Conservation (phyloP, 2,888 invertebrate genomes). For the Conus canariensis region DNA sequence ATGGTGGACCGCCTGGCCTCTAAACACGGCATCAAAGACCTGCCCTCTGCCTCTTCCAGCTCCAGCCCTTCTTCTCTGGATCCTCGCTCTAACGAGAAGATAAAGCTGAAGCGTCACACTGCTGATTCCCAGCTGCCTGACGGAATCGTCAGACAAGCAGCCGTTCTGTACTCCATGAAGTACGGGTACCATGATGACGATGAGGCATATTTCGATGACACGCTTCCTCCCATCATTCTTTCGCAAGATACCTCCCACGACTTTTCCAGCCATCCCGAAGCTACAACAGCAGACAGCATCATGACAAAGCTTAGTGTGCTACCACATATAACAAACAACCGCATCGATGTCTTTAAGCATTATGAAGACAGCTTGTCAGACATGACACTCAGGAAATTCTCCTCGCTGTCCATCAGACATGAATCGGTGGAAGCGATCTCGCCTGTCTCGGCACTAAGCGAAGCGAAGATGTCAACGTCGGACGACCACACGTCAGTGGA, state of each 20-base stretch:
- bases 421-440: slow-evolving; percentile 13
- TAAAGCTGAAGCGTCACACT: slow-evolving; percentile 9
- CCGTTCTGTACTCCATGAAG: slow-evolving; percentile 43
- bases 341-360: not conserved
- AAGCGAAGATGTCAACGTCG: not conserved
- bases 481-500: not conserved
- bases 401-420: slow-evolving; percentile 12
- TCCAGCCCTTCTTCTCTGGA: slow-evolving; percentile 24
- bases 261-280: not conserved
- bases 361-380: not conserved
- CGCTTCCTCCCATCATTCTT: not conserved
- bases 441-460: not conserved
- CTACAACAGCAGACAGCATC: not conserved
- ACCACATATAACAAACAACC: too few relatives aligned
- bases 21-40: slow-evolving; percentile 62
- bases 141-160: slow-evolving; percentile 24
- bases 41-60: not conserved
- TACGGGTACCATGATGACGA: slow-evolving; percentile 33
- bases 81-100: slow-evolving; percentile 34
- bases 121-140: not conserved
- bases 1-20: slow-evolving; percentile 63
- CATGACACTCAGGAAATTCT: not conserved
- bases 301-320: not conserved
- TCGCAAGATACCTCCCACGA: not conserved
- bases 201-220: not conserved